Conservation (phyloP, 2,888 invertebrate genomes). For the Pantelozetes paolii region DNA sequence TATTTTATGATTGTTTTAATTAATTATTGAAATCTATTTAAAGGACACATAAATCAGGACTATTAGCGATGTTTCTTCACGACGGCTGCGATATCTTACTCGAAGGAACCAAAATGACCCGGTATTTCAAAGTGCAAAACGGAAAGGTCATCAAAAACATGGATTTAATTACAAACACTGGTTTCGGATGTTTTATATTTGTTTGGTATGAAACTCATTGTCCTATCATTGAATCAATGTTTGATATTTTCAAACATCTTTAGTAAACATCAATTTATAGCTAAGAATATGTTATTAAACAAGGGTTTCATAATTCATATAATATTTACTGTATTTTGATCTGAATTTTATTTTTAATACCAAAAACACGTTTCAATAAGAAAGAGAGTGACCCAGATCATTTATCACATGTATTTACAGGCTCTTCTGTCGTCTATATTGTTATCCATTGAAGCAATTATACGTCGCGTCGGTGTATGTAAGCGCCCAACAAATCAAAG, state of each 20-base stretch:
- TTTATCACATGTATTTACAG: slow-evolving; percentile 48
- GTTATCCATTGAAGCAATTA: slow-evolving; percentile 52
- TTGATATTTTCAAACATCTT: too few relatives aligned
- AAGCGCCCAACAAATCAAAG: slow-evolving; percentile 43
- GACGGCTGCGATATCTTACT: slow-evolving; percentile 49
- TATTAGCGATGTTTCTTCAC: slow-evolving; percentile 49
- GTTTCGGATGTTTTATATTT: slow-evolving; percentile 48
- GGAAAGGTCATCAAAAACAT: slow-evolving; percentile 44
- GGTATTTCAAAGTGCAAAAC: slow-evolving; percentile 49
- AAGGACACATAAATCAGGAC: slow-evolving; percentile 49
- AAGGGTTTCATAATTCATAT: too few relatives aligned
- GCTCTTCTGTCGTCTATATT: slow-evolving; percentile 51
- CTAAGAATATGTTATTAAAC: too few relatives aligned
- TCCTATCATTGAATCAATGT: too few relatives aligned
- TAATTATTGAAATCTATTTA: slow-evolving; percentile 24
- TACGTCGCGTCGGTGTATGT: slow-evolving; percentile 49
- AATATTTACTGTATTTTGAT: too few relatives aligned
- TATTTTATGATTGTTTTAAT: too few relatives aligned
- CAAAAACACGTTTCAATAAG: too few relatives aligned
- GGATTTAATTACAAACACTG: slow-evolving; percentile 48
- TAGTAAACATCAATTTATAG: too few relatives aligned
- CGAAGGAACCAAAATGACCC: slow-evolving; percentile 50
- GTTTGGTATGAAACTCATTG: slow-evolving; percentile 47
- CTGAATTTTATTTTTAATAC: too few relatives aligned
- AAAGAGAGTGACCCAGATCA: too few relatives aligned